Evolutionary conservation across 2,113 vertebrate genomes (phyloP), one percentile per base, ranked within the genome.

Genomic region (Pygoscelis antarcticus): DNA sequence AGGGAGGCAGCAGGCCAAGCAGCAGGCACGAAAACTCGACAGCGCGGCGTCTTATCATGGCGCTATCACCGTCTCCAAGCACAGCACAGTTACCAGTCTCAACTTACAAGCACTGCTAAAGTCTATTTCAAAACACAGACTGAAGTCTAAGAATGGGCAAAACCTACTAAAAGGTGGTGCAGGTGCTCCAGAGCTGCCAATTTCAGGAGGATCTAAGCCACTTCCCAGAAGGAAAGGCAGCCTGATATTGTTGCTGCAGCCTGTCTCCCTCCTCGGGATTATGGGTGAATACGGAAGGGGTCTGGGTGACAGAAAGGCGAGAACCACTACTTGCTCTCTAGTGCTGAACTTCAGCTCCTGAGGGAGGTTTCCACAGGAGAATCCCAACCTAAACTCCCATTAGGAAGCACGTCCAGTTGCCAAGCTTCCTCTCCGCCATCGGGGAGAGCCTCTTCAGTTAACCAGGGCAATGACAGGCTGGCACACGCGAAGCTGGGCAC

Each of bases 31-130:
- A 70, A 65, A 68, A 69, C 55, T 44, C 7, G 1, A n/a, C 0
- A 1, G 54, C 2, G 1, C 16, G 64, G 65, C 2, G 0, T 15
- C 87, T 49, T 52, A 42, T 14, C 52, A 13, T 1, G 1, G 65
- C 3, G 1, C 66, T 44, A 17, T 21, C 55, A 27, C 38, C 2
- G 1, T 9, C 60, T 58, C 34, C 61, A 36, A 79, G 78, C 72
- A 22, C 15, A 79, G 78, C 72, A 22, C 15, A 38, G 58, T 47
- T 42, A 71, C 34, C 47, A 38, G 46, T 11, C 47, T 78, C 87
- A 52, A 30, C 51, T 54, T 47, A 9, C 1, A 54, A 58, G 71
- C 42, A 6, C 36, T 26, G 47, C 79, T 25, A 1, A 68, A 81
- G 36, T 34, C 22, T 34, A 13, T 52, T 64, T 49, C 60, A 66